Conservation (phyloP, 2,113 vertebrate genomes). For the Takifugu flavidus region DNA sequence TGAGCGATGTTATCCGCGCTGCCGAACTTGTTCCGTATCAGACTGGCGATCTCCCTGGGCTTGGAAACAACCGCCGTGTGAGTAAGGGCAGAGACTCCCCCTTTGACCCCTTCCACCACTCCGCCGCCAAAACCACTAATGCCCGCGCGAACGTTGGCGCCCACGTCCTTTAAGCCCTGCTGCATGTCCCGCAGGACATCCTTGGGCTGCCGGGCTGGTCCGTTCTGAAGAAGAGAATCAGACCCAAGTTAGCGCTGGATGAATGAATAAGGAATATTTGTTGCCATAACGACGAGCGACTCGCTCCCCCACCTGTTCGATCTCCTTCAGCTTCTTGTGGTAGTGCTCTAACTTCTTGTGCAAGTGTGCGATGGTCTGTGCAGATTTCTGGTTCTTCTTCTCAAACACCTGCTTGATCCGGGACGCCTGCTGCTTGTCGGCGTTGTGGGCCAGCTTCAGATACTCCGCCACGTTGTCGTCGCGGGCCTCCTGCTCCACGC, state of each 20-base stretch:
- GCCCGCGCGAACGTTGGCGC: constrained; percentile 93
- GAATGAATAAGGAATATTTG: constrained; percentile 20
- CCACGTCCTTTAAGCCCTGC: constrained; percentile 93
- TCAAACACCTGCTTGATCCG: constrained; percentile 99
- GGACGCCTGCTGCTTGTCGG: constrained; percentile 92
- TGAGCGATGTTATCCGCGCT: constrained; percentile 96
- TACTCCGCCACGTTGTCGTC: constrained; percentile 98
- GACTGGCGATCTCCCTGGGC: constrained; percentile 93
- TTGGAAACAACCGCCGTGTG: constrained; percentile 95
- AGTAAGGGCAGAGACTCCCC: constrained; percentile 90
- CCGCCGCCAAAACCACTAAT: constrained; percentile 96
- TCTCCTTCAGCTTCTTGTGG: constrained; percentile 94
- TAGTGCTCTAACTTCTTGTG: constrained; percentile 98
- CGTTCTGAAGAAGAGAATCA: constrained; percentile 75
- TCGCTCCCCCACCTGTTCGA: constrained; percentile 80
- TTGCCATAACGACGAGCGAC: background rate
- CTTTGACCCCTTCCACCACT: constrained; percentile 93
- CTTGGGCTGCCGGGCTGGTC: constrained; percentile 91
- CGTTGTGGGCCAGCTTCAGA: constrained; percentile 96
- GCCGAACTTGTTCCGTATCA: constrained; percentile 97
- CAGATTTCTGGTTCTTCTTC: constrained; percentile 99
- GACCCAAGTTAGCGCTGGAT: constrained; percentile 20
- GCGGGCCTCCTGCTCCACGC: constrained; percentile 94
- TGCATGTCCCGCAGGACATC: constrained; percentile 98
- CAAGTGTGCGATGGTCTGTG: constrained; percentile 94